phyloP scores from a whole-genome alignment of 2,888 invertebrate species.

The Anticlea derivata region DNA sequence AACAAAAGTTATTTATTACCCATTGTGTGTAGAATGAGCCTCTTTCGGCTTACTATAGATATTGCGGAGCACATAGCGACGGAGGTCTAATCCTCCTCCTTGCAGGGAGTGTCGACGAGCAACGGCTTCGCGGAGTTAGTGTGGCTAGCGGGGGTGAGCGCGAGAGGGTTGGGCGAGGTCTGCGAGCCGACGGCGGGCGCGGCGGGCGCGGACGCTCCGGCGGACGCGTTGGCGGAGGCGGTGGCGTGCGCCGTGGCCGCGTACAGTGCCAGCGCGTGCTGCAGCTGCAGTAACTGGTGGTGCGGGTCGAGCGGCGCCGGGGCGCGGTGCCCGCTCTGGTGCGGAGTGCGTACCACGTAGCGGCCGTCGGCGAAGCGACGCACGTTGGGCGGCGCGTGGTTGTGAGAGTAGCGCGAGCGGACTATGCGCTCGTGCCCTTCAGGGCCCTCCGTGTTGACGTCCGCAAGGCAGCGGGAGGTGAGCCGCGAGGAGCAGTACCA shows the following conservation, averaged over 20 bases:
- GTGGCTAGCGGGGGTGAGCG: slow-evolving; percentile 62
- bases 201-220: slow-evolving; percentile 26
- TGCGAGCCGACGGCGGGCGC: slow-evolving; percentile 56
- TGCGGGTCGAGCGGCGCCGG: slow-evolving; percentile 76
- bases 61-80: slow-evolving; percentile 6
- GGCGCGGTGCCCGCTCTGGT: slow-evolving; percentile 78
- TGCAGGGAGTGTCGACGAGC: slow-evolving; percentile 75
- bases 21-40: too few relatives aligned
- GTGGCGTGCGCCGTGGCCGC: slow-evolving; percentile 76
- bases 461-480: slow-evolving; percentile 77
- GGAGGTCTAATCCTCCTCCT: slow-evolving; percentile 67
- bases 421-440: slow-evolving; percentile 79
- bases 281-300: slow-evolving; percentile 76
- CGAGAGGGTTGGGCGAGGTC: slow-evolving; percentile 52
- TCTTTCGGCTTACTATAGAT: too few relatives aligned
- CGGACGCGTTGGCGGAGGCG: slow-evolving; percentile 57
- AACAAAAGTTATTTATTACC: too few relatives aligned
- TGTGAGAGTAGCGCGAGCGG: slow-evolving; percentile 76
- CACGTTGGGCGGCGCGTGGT: slow-evolving; percentile 79
- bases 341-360: slow-evolving; percentile 78
- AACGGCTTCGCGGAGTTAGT: slow-evolving; percentile 66
- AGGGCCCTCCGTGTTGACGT: slow-evolving; percentile 79
- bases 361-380: slow-evolving; percentile 78
- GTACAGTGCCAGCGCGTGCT: slow-evolving; percentile 76
- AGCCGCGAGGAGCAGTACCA: slow-evolving; percentile 80